Conservation (phyloP, 2,797 vertebrate species). For the Pantherophis vulpinus region DNA sequence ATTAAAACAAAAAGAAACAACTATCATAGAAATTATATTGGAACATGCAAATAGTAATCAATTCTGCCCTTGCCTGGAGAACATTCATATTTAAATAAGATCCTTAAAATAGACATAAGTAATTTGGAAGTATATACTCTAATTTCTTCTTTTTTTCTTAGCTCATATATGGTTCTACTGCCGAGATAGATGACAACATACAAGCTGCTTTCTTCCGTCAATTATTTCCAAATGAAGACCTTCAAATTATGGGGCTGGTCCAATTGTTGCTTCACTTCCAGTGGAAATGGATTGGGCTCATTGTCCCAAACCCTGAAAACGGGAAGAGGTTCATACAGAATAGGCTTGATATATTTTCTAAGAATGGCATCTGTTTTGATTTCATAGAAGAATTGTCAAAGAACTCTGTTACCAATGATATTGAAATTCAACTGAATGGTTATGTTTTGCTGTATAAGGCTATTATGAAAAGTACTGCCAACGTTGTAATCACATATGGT, state of each 20-base stretch:
- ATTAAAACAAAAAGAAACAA: neutral
- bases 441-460: no score
- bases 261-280: neutral
- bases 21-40: neutral
- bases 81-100: neutral
- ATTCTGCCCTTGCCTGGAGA: neutral
- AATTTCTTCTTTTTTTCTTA: neutral
- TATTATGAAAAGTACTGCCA: neutral
- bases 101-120: neutral
- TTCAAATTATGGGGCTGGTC: neutral
- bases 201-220: no score
- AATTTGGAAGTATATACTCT: neutral
- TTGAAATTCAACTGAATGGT: neutral
- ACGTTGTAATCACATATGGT: neutral
- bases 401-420: neutral
- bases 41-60: neutral
- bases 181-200: neutral
- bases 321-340: neutral
- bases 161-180: neutral
- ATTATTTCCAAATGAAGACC: neutral
- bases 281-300: conserved; percentile 15
- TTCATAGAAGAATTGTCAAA: neutral
- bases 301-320: neutral
- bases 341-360: neutral
- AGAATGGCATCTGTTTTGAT: conserved; percentile 3